Conservation (phyloP, 2,113 vertebrate species). For the Gadus macrocephalus region DNA sequence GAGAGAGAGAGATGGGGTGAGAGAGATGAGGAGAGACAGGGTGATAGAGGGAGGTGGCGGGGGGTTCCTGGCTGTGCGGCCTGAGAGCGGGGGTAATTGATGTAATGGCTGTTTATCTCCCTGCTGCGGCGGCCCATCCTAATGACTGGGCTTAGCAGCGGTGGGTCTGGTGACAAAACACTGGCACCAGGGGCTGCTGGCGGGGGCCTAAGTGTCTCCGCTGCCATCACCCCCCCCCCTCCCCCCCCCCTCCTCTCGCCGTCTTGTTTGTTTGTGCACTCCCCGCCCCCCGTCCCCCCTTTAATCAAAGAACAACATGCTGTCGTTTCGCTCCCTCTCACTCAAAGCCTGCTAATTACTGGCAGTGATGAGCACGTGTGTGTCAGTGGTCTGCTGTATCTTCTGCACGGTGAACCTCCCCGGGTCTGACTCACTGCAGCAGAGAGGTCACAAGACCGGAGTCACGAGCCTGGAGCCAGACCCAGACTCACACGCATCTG, state of each 20-base stretch:
- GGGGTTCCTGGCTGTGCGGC: conserved; percentile 55
- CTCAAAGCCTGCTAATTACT: neutral
- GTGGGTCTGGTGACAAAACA: conserved; percentile 77
- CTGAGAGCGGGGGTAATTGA: conserved; percentile 74
- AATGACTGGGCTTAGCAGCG: conserved; percentile 77
- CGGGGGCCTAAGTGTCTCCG: conserved; percentile 76
- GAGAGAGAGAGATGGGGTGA: too few relatives aligned
- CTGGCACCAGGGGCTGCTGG: conserved; percentile 72
- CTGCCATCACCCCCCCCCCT: conserved; percentile 56
- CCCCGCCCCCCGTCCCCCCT: conserved; percentile 45
- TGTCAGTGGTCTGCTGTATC: conserved; percentile 18
- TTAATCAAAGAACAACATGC: neutral
- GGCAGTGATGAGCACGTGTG: neutral
- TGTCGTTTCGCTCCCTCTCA: too few relatives aligned
- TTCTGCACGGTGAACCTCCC: conserved; percentile 36
- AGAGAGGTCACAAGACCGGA: too few relatives aligned
- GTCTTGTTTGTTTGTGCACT: conserved; percentile 68
- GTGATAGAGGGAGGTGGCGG: conserved; percentile 29
- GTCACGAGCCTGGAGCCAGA: too few relatives aligned
- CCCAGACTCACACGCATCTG: too few relatives aligned
- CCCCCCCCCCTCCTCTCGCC: conserved; percentile 33
- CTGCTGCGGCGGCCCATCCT: conserved; percentile 71
- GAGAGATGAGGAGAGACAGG: conserved; percentile 19
- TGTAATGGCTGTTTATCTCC: conserved; percentile 82
- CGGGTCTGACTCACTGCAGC: too few relatives aligned